Evolutionary conservation across 2,113 vertebrate species (phyloP), one percentile per base, ranked within the genome.

Genomic region (Phalacrocorax pelagicus): DNA sequence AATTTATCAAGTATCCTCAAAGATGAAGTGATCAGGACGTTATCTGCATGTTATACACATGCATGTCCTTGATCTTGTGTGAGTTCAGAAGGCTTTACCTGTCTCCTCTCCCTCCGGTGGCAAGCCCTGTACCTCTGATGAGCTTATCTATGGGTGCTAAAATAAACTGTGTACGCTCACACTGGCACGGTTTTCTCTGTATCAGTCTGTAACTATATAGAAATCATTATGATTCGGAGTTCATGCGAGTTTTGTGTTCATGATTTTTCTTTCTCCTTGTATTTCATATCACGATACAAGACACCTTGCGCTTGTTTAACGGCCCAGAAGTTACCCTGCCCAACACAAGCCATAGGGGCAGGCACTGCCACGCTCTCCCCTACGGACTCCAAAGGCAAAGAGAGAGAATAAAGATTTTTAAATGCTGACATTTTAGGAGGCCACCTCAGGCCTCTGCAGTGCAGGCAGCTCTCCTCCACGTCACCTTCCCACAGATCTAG

Each of bases 151-250:
- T 1, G 38, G 36, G 36, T 75, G 86, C 38, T 87, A 65, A 88
- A 96, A 88, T 85, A 82, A 54, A 46, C 5, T 16, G 32, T 21
- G 10, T 12, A 12, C 0, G 0, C 7, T 65, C 61, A 19, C 0
- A 0, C 26, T 44, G 66, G 51, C 1, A 7, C 0, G 0, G 7
- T 1, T 26, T 61, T 49, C n/a, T 86, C 20, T 52, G 26, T 30
- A 8, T 65, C 44, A 3, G 2, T 47, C 52, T 69, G 13, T 66
- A 21, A 57, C 58, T n/a, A 6, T 30, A 2, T 7, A 34, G 3
- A 14, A 79, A 32, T 30, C 19, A 1, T n/a, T 38, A 13, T 5
- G 46, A 34, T 2, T 21, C 2, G 0, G 9, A 8, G 24, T 13
- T 55, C 12, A 11, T 1, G 15, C 59, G 13, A 47, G 26, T 6